These are phyloP conservation scores for Clarias magur DNA, from an alignment of 2,113 vertebrate genomes.

Conservation along the genomic window DNA sequence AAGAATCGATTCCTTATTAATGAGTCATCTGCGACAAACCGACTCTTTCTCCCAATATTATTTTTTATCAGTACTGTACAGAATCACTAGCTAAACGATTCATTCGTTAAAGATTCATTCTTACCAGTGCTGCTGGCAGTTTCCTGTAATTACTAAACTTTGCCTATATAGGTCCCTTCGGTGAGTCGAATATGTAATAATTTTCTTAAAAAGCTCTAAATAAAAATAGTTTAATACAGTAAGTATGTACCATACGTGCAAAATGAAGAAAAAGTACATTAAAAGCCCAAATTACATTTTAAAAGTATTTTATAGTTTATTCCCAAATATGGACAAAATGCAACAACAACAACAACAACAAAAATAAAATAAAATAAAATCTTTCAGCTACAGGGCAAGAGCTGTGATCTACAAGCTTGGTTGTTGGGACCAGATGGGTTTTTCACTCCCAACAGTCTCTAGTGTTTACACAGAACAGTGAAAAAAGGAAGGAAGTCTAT, in stretches of 20 bases:
- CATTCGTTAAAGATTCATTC: background rate
- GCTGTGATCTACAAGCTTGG: too few species aligned
- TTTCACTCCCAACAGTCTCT: too few species aligned
- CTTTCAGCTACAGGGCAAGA: too few species aligned
- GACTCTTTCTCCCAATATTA: background rate
- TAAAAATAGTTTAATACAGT: background rate
- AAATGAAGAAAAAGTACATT: background rate
- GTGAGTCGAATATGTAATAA: background rate
- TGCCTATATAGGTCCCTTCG: background rate
- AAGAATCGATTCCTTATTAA: background rate
- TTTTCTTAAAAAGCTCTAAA: background rate
- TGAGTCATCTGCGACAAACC: background rate
- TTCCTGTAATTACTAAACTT: background rate
- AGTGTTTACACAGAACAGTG: too few species aligned
- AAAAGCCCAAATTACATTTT: background rate
- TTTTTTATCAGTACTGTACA: background rate
- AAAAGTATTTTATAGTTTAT: background rate
- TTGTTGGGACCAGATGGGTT: too few species aligned
- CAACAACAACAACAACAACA: too few species aligned
- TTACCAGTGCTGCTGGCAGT: background rate
- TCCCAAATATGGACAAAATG: too few species aligned
- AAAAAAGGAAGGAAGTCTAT: too few species aligned
- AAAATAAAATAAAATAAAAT: too few species aligned
- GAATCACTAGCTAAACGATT: background rate
- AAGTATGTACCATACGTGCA: too few species aligned